These are phyloP conservation scores for Aphelocoma coerulescens DNA, from an alignment of 2,113 vertebrate species.

Conservation along the genomic window DNA sequence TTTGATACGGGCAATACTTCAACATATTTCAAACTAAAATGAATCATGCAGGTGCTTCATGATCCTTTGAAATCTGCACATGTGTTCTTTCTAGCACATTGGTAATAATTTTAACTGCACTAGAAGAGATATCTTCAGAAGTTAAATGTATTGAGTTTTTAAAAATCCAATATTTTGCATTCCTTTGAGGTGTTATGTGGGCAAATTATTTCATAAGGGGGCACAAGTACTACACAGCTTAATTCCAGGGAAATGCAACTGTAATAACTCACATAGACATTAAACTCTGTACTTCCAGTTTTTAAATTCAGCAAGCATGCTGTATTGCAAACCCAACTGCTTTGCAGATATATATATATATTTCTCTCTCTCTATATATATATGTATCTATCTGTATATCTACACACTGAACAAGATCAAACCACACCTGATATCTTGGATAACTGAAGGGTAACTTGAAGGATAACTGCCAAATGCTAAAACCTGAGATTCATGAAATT, in stretches of 20 bases:
- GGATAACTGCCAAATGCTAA: neutral
- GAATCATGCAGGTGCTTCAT: neutral
- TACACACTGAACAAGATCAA: neutral
- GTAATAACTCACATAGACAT: neutral
- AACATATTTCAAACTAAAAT: neutral
- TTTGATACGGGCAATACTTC: neutral
- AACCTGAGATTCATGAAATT: neutral
- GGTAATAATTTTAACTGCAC: neutral
- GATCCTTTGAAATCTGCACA: neutral
- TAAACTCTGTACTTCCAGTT: neutral
- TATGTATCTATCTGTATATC: neutral
- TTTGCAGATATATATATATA: neutral
- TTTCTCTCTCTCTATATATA: neutral
- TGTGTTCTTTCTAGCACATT: neutral
- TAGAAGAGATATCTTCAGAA: neutral
- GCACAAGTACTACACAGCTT: neutral
- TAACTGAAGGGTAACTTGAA: neutral
- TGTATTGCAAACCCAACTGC: neutral
- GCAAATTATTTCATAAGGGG: neutral
- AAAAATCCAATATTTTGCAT: neutral
- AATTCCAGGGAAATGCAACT: neutral
- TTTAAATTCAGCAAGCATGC: neutral
- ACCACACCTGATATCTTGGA: neutral
- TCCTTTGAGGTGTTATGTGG: neutral
- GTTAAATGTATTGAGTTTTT: neutral